Conservation (phyloP, 2,113 vertebrate species). For the Tachuris rubrigastra region DNA sequence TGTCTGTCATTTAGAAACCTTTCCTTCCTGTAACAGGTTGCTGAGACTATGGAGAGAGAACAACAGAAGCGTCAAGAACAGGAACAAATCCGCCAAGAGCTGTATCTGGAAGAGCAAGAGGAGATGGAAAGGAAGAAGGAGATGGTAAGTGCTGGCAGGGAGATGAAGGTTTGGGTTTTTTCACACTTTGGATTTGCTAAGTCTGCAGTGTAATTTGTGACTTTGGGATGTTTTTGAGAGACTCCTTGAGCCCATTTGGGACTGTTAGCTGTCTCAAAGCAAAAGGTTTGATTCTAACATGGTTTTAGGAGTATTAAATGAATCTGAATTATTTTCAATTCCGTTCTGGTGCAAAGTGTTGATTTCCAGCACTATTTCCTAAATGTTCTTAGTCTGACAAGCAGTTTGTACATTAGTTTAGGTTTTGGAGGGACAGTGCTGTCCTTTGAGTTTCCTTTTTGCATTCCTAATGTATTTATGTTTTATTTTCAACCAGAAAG, state of each 20-base stretch:
- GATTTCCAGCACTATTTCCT: not conserved
- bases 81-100: conserved; percentile 82
- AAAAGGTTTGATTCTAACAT: not conserved
- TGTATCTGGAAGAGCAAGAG: conserved; percentile 84
- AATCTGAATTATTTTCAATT: not conserved
- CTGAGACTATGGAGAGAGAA: conserved; percentile 77
- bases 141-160: conserved; percentile 75
- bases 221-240: not conserved
- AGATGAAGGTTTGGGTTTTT: not conserved
- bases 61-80: conserved; percentile 80
- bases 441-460: not conserved
- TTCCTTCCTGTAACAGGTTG: conserved; percentile 67
- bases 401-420: not conserved
- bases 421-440: not conserved
- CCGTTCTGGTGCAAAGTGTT: not conserved
- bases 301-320: not conserved
- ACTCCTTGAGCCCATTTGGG: not conserved
- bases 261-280: not conserved
- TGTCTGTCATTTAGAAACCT: not conserved
- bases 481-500: not conserved
- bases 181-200: not conserved
- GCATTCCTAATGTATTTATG: not conserved
- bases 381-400: not conserved
- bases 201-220: not conserved
- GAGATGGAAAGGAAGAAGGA: conserved; percentile 75